phyloP scores from a whole-genome alignment of 2,888 invertebrate species.

The Junonia oenone region DNA sequence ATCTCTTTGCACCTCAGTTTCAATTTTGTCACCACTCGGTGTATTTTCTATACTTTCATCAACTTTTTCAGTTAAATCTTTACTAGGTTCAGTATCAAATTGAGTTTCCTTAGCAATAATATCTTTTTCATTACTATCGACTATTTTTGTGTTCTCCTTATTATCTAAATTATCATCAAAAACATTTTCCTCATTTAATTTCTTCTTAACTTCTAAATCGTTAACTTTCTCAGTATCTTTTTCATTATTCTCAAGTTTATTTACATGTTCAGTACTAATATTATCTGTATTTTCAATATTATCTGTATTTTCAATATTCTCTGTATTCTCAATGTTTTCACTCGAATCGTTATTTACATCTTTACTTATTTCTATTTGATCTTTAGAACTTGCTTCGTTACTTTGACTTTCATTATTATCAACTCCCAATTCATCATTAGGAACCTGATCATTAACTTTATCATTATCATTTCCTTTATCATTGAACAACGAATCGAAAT shows the following conservation, averaged over 20 bases:
- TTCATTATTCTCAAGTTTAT: not conserved
- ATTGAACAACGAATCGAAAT: conserved; percentile 29
- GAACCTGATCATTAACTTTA: not conserved
- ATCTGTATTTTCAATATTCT: not conserved
- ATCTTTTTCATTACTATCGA: not conserved
- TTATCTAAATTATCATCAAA: not conserved
- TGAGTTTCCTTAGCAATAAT: not conserved
- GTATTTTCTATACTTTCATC: not conserved
- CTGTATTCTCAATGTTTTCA: not conserved
- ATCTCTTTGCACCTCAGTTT: too few species aligned
- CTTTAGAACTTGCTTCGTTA: not conserved
- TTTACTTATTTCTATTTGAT: not conserved
- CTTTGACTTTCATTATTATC: not conserved
- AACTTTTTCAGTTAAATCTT: not conserved
- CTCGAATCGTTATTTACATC: not conserved
- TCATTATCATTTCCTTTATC: not conserved
- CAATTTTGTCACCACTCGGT: too few species aligned
- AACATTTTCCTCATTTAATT: not conserved
- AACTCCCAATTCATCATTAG: not conserved
- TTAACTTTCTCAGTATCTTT: not conserved
- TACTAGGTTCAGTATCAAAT: not conserved
- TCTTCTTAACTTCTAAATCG: not conserved
- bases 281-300: not conserved
- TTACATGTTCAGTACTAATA: not conserved
- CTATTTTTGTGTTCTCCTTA: not conserved